Evolutionary conservation across 1,140 invertebrate species (phyloP), one percentile per base, ranked within the genome.

Genomic region (Tigriopus japonicus): DNA sequence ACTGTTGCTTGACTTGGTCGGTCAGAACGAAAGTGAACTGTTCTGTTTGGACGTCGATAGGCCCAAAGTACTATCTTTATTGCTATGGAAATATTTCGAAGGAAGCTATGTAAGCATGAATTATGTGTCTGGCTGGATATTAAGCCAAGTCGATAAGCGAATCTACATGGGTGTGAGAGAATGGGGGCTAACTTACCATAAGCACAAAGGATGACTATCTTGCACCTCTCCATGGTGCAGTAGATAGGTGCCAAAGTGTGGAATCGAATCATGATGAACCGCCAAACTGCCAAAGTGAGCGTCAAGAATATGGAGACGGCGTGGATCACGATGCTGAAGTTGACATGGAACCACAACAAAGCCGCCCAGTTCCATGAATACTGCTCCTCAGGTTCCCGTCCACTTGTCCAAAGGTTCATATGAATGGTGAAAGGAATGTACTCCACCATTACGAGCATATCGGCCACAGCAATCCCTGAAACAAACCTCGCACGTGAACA

Each of bases 251-350:
- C 40, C 13, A 58, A 41, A 15, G 28, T 58, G 42, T 58, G 28
- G 55, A 41, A 58, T 15, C 41, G 3, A n/a, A 58, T 58, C 55
- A 58, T 58, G 14, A 58, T 58, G 55, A 58, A 95, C 6, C 91
- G 75, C 86, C 92, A 96, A 6, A 95, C 81, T 0, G 91, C 91
- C 42, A 95, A 70, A 1, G 86, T 86, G 0, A 95, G 83, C 0
- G 90, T 93, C 60, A 95, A 70, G 80, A 86, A 92, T 58, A 92
- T 93, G 0, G 88, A 89, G 45, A 93, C 86, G 0, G 90, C 93
- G 70, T 96, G 91, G 67, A 83, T 82, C 0, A 89, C 85, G 63
- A 71, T 69, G 6, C 76, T 73, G 69, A 91, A 92, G 64, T 88
- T 80, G 2, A 83, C 84, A 69, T 90, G 86, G 63, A 88, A 83